These are phyloP conservation scores for Standfussiana lucernea DNA, from an alignment of 2,888 invertebrate species.

Conservation along the genomic window DNA sequence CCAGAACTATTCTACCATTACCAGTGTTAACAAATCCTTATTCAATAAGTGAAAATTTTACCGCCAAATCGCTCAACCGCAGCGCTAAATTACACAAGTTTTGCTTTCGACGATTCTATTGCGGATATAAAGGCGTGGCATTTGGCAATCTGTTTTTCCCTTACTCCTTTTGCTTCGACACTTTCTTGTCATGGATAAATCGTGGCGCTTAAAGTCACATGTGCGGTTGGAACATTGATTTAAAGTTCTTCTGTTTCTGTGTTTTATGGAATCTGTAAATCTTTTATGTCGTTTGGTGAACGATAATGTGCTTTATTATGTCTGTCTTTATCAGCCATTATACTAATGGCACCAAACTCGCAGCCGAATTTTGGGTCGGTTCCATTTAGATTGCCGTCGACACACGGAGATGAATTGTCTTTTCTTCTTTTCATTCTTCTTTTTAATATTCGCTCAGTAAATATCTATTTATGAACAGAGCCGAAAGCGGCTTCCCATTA, in stretches of 20 bases:
- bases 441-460: not conserved
- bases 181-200: conserved; percentile 57
- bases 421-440: not conserved
- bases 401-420: not conserved
- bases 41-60: conserved; percentile 41
- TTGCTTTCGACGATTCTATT: conserved; percentile 48
- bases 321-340: not conserved
- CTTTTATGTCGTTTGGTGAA: too few species aligned
- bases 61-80: conserved; percentile 28
- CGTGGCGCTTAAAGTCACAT: conserved; percentile 22
- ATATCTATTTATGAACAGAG: not conserved
- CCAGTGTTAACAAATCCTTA: conserved; percentile 10
- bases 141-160: conserved; percentile 43
- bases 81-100: conserved; percentile 52
- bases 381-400: conserved; percentile 6
- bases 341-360: not conserved
- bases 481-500: not conserved
- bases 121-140: conserved; percentile 52
- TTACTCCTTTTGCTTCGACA: conserved; percentile 48
- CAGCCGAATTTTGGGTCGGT: not conserved
- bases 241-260: not conserved
- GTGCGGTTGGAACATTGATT: conserved; percentile 21
- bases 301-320: not conserved
- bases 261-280: not conserved
- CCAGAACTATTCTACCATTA: not conserved